These are phyloP conservation scores for Rhynchomys soricoides DNA, from an alignment of 2,113 vertebrate genomes.

Conservation along the genomic window DNA sequence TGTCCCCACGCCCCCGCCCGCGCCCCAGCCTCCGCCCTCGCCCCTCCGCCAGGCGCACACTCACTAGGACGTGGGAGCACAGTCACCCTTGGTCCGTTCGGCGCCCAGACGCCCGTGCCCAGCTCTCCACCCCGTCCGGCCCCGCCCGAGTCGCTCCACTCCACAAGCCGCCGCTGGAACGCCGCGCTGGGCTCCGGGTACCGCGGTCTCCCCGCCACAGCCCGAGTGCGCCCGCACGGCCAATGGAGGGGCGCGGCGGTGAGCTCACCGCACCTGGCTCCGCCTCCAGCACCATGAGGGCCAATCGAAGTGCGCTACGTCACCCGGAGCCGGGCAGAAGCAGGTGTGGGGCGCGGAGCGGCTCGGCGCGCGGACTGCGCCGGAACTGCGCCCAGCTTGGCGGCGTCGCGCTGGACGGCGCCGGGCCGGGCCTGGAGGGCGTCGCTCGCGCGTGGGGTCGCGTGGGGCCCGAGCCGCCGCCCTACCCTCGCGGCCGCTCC, in stretches of 20 bases:
- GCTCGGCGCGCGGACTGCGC: constrained; percentile 77
- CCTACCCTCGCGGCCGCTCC: neutral
- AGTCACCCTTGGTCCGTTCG: constrained; percentile 13
- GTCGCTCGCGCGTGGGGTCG: constrained; percentile 17
- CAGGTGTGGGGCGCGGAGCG: constrained; percentile 78
- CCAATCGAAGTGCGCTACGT: constrained; percentile 37
- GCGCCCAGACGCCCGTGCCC: constrained; percentile 13
- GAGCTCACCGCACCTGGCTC: constrained; percentile 71
- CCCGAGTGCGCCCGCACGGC: constrained; percentile 62
- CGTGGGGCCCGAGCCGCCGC: neutral
- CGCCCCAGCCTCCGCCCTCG: constrained; percentile 53
- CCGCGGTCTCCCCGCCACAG: constrained; percentile 82
- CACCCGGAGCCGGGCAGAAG: constrained; percentile 77
- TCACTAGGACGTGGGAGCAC: constrained; percentile 54
- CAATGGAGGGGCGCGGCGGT: constrained; percentile 76
- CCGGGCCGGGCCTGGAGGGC: constrained; percentile 23
- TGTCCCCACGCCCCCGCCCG: constrained; percentile 29
- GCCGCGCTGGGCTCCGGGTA: constrained; percentile 73
- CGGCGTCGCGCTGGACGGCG: constrained; percentile 72
- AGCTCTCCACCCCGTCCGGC: constrained; percentile 41
- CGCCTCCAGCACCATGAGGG: neutral
- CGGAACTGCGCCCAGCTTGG: constrained; percentile 77
- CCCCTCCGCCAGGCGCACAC: constrained; percentile 45
- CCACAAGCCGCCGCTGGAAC: constrained; percentile 73
- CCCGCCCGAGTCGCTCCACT: constrained; percentile 58